Evolutionary conservation across 2,797 vertebrate species (phyloP), one percentile per base, ranked within the genome.

Genomic region (Dendrocincla tyrannina): DNA sequence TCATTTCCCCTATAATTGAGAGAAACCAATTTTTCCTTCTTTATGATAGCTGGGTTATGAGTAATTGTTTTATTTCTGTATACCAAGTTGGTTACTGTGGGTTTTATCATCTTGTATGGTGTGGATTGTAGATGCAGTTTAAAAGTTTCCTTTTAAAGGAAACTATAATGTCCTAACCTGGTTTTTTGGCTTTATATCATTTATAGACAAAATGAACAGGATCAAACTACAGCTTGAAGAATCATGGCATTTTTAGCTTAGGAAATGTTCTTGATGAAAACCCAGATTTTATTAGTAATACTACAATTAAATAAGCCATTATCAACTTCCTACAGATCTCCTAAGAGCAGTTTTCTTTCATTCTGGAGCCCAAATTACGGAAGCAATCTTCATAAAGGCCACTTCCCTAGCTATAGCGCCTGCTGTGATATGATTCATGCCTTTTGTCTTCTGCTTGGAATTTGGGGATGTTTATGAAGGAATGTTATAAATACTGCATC

Each of bases 281-380:
- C 41, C 52, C 35, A 94, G 95, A 91, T 96, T 96, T 95, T 92
- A 84, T 94, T 92, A 95, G 95, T 49, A 88, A 96, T 97, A 85
- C 75, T 96, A 74, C 41, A 96, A 93, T 95, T 97, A 97, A 97
- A 96, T 96, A 88, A 94, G 91, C 91, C 78, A 96, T 97, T 98
- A 98, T 98, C 98, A 97, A 82, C 97, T 98, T 98, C 98, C 98
- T 96, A 97, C 98, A 98, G 97, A 97, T 95, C 95, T 95, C 63
- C 59, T 78, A 85, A 88, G 88, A 96, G 94, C 73, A 85, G 66
- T 74, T 96, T 94, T 96, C 92, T 96, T 97, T 96, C 97, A 92
- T 89, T 94, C 85, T 94, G 91, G 89, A 97, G 44, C 72, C 94
- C 89, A 94, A 96, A 97, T 97, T 97, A 96, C 95, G 96, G 98